Conservation (phyloP, 2,797 vertebrate species). For the Percopsis omiscomaycus region DNA sequence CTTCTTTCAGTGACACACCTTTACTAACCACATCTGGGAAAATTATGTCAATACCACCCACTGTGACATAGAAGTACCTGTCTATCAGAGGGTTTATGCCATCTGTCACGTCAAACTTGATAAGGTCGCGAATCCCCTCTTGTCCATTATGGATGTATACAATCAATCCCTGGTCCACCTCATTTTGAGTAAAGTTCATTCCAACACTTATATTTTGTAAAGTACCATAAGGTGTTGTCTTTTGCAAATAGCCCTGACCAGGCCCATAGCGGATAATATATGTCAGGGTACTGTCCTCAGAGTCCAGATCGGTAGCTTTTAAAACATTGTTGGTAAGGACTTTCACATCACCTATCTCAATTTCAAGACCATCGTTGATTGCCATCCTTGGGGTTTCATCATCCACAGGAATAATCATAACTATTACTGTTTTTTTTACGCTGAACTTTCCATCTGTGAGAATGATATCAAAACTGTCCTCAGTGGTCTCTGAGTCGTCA, state of each 20-base stretch:
- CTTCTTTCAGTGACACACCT: slow-evolving; percentile 94
- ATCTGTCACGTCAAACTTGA: slow-evolving; percentile 97
- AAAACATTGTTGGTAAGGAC: slow-evolving; percentile 83
- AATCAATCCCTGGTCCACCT: slow-evolving; percentile 88
- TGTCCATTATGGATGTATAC: slow-evolving; percentile 86
- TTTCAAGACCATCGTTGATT: slow-evolving; percentile 92
- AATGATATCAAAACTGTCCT: slow-evolving; percentile 87
- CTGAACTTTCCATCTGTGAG: slow-evolving; percentile 89
- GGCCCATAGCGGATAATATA: slow-evolving; percentile 89
- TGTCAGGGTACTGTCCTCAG: slow-evolving; percentile 85
- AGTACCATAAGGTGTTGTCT: slow-evolving; percentile 67
- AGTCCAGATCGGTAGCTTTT: slow-evolving; percentile 94
- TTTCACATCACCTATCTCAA: slow-evolving; percentile 88
- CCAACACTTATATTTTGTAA: slow-evolving; percentile 87
- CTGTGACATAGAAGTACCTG: slow-evolving; percentile 94
- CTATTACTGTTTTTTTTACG: slow-evolving; percentile 79
- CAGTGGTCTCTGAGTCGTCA: slow-evolving; percentile 90
- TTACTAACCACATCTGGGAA: slow-evolving; percentile 94
- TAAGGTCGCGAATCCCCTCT: slow-evolving; percentile 90
- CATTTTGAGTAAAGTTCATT: slow-evolving; percentile 94
- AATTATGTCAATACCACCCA: slow-evolving; percentile 89
- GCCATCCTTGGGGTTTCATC: slow-evolving; percentile 96
- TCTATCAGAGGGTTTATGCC: slow-evolving; percentile 93
- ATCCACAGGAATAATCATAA: slow-evolving; percentile 91
- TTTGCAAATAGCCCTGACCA: slow-evolving; percentile 86